A percentile compares a stretch with the other conserved stretches of the same genome.
Evolutionary conservation across 2,797 vertebrate genomes (phyloP).

Genomic region (Rhinogobio ventralis): DNA sequence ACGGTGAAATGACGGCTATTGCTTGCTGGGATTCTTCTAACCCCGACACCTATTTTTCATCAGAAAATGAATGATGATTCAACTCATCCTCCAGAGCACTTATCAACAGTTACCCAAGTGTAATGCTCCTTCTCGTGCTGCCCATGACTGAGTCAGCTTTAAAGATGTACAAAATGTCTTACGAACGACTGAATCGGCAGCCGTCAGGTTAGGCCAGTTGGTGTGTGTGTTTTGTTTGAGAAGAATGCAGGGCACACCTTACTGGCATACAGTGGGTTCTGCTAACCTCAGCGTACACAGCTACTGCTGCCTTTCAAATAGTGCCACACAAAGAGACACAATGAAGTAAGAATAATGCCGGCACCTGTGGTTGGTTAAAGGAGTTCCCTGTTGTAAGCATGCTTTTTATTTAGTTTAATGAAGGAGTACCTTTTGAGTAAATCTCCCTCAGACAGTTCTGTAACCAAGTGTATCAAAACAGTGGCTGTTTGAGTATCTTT

Average conservation of each 20-base stretch:
- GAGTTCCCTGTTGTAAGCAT: constrained; percentile 29
- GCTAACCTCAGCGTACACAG: constrained; percentile 12
- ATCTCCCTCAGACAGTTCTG: constrained; percentile 33
- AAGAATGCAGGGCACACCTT: constrained; percentile 56
- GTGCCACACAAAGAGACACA: constrained; percentile 43
- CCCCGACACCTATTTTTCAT: background rate
- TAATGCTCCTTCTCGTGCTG: background rate
- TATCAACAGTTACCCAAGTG: background rate
- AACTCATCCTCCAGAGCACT: background rate
- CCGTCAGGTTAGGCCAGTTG: background rate
- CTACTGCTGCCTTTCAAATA: constrained; percentile 30
- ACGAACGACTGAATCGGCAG: background rate
- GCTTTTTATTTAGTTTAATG: constrained; percentile 29
- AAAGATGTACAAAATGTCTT: constrained; percentile 2
- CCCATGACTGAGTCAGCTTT: background rate
- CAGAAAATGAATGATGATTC: background rate
- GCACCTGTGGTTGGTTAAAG: constrained; percentile 40
- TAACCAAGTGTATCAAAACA: constrained; percentile 22
- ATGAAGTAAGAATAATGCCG: constrained; percentile 24
- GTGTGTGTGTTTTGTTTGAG: constrained; percentile 21
- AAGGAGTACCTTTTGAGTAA: constrained; percentile 14
- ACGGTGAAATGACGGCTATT: too few relatives aligned
- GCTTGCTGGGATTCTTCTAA: too few relatives aligned
- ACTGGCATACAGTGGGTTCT: constrained; percentile 40
- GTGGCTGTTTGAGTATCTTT: constrained; percentile 11